phyloP scores from a whole-genome alignment of 2,797 vertebrate genomes.

The Prunella strophiata region DNA sequence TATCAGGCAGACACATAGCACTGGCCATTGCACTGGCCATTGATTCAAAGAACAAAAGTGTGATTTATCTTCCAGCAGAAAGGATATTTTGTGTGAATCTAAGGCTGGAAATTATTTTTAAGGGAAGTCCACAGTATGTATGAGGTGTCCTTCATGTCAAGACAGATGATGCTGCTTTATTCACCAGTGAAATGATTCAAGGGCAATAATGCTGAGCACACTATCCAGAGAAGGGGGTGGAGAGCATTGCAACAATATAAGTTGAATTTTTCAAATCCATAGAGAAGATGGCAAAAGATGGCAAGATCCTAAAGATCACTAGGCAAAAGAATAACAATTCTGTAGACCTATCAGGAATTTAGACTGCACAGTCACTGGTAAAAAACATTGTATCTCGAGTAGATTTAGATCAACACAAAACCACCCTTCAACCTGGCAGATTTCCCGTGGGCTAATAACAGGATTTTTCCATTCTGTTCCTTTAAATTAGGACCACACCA shows the following conservation, averaged over 20 bases:
- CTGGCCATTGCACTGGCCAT: neutral
- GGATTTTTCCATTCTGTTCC: neutral
- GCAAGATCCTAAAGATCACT: neutral
- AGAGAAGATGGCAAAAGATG: neutral
- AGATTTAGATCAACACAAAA: neutral
- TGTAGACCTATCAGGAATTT: neutral
- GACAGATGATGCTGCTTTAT: neutral
- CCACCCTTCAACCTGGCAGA: neutral
- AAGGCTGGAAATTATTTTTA: slow-evolving; percentile 2
- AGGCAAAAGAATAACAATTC: neutral
- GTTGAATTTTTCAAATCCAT: neutral
- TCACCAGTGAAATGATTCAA: neutral
- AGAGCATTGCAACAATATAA: neutral
- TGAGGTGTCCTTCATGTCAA: neutral
- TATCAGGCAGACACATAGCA: neutral
- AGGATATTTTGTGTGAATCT: neutral
- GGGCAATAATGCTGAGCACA: neutral
- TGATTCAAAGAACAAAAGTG: neutral
- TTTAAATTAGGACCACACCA: neutral
- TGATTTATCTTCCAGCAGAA: slow-evolving; percentile 6
- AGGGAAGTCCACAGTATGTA: neutral
- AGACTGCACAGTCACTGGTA: neutral
- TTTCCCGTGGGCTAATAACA: neutral
- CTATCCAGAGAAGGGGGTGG: neutral
- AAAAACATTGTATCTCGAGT: neutral